Percentiles rank a stretch among this genome's conserved stretches.
Conservation (phyloP, 2,888 invertebrate species). For the Gymnocheta viridis region DNA sequence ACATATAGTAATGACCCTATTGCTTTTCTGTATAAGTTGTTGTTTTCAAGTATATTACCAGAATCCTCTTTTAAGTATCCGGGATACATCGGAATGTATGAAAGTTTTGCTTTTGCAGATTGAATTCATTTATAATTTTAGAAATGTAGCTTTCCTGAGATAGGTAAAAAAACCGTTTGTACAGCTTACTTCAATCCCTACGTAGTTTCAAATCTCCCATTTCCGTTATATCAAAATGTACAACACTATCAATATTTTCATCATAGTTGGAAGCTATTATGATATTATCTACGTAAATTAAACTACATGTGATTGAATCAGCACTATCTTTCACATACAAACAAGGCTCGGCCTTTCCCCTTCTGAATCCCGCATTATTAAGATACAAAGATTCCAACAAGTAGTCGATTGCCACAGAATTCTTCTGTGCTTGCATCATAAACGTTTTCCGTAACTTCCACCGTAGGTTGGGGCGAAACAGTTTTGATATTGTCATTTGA, state of each 20-base stretch:
- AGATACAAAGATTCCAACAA: slow-evolving; percentile 9
- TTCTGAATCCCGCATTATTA: not conserved
- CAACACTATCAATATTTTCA: no score
- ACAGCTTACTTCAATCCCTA: slow-evolving; percentile 22
- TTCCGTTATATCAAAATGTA: no score
- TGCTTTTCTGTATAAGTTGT: slow-evolving; percentile 9
- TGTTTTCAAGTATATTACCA: not conserved
- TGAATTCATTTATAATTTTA: slow-evolving; percentile 11
- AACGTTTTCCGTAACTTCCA: no score
- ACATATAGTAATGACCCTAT: slow-evolving; percentile 27
- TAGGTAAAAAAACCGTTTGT: slow-evolving; percentile 16
- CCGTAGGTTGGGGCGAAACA: no score
- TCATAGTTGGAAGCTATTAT: no score
- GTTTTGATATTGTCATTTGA: no score
- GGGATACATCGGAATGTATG: slow-evolving; percentile 34
- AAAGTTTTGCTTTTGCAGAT: slow-evolving; percentile 31
- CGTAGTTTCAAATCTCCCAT: slow-evolving; percentile 5
- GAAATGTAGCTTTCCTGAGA: slow-evolving; percentile 16
- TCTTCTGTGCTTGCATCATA: not conserved
- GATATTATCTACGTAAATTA: no score
- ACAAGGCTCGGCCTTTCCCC: not conserved
- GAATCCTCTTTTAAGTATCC: slow-evolving; percentile 20
- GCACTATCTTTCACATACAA: slow-evolving; percentile 27
- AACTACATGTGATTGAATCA: not conserved
- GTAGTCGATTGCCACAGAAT: not conserved